Base-by-base conservation (phyloP, 1,140 invertebrate species). In the Cydia fagiglandana region DNA sequence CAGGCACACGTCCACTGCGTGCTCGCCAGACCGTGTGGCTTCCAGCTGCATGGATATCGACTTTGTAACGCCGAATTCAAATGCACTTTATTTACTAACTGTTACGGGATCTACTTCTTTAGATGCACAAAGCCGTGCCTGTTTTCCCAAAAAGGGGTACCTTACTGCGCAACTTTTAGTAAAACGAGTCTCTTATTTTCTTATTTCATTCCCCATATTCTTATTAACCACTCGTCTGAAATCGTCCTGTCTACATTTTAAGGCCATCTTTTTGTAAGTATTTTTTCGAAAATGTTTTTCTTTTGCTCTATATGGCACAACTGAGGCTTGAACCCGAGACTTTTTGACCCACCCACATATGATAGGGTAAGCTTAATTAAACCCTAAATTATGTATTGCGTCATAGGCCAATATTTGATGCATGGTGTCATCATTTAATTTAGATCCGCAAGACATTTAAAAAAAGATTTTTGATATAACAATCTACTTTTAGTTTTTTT, bases 21-120 rank as follows among this genome's bases (percentile, higher is more conserved):
- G 90, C 75, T 87, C 88, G 75, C 89, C 76, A 92, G 90, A 92
- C 90, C 89, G 85, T 92, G 79, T 68, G 56, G 74, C 80, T 84
- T 84, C 83, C 83, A 79, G 81, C 81, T 83, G 80, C 82, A 83
- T 70, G 34, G 66, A 70, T 74, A 64, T 84, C 86, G 82, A 86
- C 87, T 87, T 84, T 86, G 83, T 79, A 84, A 68, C 68, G 64
- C 64, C 56, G 56, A 61, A 61, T 61, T n/a, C 56, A 7, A 2
- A 24, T 61, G 56, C 56, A 12, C 56, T 61, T 61, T 61, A 61
- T 61, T 61, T 61, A 24, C 47, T 45, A 73, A 68, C 68, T 53
- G 56, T 61, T 61, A 61, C 9, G 20, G 20, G 56, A 24, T 56
- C 53, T 56, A 7, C n/a, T 61, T 53, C 12, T 47, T 47, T 47